These are phyloP conservation scores for Drosophila fungiperda DNA, from an alignment of 2,888 invertebrate species.

Conservation along the genomic window DNA sequence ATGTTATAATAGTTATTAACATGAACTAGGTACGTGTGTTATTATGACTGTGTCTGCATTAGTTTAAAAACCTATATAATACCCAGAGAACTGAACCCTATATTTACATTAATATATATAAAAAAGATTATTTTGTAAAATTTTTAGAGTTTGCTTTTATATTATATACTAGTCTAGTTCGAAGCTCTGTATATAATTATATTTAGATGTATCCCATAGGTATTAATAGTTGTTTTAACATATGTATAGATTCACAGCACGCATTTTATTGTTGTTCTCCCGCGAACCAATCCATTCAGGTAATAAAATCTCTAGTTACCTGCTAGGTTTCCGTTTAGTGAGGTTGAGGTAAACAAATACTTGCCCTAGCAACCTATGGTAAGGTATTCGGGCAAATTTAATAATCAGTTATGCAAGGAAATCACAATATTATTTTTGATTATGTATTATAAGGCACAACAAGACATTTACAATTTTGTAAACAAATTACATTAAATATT, in stretches of 20 bases:
- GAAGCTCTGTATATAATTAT: neutral
- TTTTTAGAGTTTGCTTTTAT: neutral
- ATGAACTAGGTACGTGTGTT: neutral
- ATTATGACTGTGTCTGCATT: neutral
- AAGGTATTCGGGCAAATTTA: neutral
- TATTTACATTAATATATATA: neutral
- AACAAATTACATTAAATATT: neutral
- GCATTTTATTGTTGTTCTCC: neutral
- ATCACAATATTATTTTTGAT: neutral
- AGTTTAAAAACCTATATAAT: neutral
- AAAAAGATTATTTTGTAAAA: neutral
- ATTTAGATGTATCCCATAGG: neutral
- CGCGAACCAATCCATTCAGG: neutral
- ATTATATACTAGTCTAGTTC: neutral
- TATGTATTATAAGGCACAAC: too few relatives aligned
- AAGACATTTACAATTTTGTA: neutral
- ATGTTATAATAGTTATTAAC: neutral
- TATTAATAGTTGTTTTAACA: neutral
- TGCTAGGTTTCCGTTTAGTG: neutral
- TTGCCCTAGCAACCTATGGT: neutral
- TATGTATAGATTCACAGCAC: neutral
- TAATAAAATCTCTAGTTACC: neutral
- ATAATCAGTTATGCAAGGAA: neutral
- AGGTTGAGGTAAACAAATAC: neutral
- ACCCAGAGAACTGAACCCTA: neutral